Evolutionary conservation across 2,113 vertebrate species (phyloP).

Genomic region (Melanocharis versteri): DNA sequence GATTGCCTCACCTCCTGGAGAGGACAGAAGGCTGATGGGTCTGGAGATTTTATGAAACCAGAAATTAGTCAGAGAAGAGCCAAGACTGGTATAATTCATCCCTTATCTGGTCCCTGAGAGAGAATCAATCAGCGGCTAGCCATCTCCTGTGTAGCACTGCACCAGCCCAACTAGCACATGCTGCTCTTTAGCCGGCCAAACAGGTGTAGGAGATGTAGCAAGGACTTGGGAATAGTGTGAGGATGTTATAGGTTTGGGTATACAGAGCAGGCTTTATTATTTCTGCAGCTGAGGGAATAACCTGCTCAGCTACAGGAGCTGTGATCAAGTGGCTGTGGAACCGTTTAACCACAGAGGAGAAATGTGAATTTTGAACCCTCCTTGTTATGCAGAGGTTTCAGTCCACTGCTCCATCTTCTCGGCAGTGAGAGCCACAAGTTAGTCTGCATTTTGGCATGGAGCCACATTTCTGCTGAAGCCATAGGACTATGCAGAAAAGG

Average conservation of each 20-base stretch:
- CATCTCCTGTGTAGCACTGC: not conserved
- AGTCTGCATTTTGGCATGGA: not conserved
- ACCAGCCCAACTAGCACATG: not conserved
- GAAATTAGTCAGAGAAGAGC: not conserved
- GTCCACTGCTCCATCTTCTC: not conserved
- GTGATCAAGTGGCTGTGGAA: not conserved
- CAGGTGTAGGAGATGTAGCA: slow-evolving; percentile 8
- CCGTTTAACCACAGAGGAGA: not conserved
- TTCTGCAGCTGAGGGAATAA: not conserved
- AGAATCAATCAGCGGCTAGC: not conserved
- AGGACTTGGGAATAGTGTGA: not conserved
- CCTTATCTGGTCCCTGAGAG: not conserved
- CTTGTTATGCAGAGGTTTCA: not conserved
- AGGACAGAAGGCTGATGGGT: not conserved
- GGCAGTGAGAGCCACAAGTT: not conserved
- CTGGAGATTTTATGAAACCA: not conserved
- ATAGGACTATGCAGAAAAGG: not conserved
- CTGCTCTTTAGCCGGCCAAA: not conserved
- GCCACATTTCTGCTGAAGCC: slow-evolving; percentile 14
- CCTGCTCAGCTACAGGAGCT: not conserved
- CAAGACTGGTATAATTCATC: not conserved
- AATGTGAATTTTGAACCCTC: not conserved
- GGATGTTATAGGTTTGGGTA: not conserved
- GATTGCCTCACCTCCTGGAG: not conserved
- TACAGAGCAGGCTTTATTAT: not conserved